Conservation (phyloP, 2,113 vertebrate genomes). For the Mirounga angustirostris region DNA sequence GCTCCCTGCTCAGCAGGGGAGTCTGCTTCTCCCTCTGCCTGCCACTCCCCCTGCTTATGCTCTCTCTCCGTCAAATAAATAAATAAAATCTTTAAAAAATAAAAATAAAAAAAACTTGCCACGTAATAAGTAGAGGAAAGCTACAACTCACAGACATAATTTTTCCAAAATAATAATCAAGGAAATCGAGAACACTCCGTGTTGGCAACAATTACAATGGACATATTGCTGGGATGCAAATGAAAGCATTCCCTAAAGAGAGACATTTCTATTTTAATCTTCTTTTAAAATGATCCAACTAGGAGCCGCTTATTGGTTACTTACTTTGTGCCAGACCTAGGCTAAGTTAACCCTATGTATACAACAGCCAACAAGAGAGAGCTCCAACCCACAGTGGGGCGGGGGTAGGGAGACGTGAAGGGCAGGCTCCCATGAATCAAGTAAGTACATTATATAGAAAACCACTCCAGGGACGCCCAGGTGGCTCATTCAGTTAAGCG, state of each 20-base stretch:
- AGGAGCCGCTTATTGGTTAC: background rate
- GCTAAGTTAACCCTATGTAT: background rate
- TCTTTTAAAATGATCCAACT: conserved; percentile 43
- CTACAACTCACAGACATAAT: background rate
- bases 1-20: too few relatives aligned
- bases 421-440: background rate
- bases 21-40: too few relatives aligned
- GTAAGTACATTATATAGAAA: background rate
- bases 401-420: background rate
- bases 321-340: background rate
- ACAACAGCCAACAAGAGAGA: background rate
- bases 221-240: background rate
- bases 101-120: background rate
- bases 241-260: conserved; percentile 43
- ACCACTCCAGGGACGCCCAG: background rate
- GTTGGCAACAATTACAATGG: background rate
- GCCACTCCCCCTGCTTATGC: too few relatives aligned
- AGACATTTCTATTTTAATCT: conserved; percentile 16
- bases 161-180: conserved; percentile 35
- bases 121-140: background rate
- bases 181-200: background rate
- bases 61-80: too few relatives aligned
- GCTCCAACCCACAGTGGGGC: background rate
- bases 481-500: background rate
- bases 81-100: too few relatives aligned